These are phyloP conservation scores for Himalopsyche japonica DNA, from an alignment of 2,888 invertebrate genomes.

Conservation along the genomic window DNA sequence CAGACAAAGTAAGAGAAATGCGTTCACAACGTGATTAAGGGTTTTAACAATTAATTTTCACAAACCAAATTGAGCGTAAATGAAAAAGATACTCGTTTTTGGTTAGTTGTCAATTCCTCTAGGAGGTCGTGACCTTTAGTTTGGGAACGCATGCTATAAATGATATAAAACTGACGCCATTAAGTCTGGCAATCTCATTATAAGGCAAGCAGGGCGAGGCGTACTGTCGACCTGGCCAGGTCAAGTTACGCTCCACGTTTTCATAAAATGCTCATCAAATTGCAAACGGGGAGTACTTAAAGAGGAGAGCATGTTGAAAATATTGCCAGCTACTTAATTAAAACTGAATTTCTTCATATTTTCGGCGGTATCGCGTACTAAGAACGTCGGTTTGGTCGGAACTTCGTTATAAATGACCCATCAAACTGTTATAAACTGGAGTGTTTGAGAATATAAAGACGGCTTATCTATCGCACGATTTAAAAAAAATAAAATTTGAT, in stretches of 20 bases:
- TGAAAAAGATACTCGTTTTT: too few species aligned
- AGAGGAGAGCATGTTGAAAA: background rate
- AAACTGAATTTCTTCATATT: background rate
- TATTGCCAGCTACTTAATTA: background rate
- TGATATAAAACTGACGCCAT: background rate
- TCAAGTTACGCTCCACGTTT: background rate
- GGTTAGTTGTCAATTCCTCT: too few species aligned
- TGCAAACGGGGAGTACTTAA: background rate
- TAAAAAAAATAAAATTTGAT: background rate
- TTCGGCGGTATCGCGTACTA: background rate
- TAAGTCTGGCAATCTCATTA: background rate
- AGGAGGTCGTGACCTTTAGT: too few species aligned
- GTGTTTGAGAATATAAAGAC: background rate
- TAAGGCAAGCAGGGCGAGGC: background rate
- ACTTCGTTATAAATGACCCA: background rate
- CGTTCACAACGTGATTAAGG: too few species aligned
- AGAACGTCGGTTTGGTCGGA: background rate
- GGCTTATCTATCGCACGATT: background rate
- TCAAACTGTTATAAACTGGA: background rate
- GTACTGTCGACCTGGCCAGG: background rate
- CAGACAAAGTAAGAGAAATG: too few species aligned
- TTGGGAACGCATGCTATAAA: too few species aligned
- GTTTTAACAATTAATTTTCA: too few species aligned
- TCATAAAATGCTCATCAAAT: background rate
- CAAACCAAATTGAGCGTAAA: too few species aligned